Conservation (phyloP, 2,113 vertebrate species). For the Arvicanthis niloticus region DNA sequence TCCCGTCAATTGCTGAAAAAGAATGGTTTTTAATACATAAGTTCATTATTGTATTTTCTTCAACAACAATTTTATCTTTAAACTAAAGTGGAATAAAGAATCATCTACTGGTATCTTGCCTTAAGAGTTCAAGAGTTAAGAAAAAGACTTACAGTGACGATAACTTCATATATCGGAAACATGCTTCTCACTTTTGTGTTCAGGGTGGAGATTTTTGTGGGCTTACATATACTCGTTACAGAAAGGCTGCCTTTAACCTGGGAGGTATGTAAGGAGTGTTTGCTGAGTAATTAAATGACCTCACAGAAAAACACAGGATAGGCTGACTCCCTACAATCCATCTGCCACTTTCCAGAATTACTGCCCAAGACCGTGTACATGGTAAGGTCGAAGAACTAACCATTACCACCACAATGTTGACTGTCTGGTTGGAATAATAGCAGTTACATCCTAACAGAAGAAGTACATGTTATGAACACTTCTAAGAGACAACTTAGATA, state of each 20-base stretch:
- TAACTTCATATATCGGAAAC: background rate
- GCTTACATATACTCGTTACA: background rate
- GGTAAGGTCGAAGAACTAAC: background rate
- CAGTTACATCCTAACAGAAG: background rate
- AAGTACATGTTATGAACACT: background rate
- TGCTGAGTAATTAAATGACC: conserved; percentile 8
- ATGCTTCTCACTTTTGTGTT: conserved; percentile 22
- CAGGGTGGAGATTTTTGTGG: background rate
- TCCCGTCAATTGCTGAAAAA: background rate
- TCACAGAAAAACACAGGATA: conserved; percentile 29
- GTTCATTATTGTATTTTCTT: conserved; percentile 10
- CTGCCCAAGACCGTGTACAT: background rate
- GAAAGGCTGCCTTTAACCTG: background rate
- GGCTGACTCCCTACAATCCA: background rate
- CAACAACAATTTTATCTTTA: conserved; percentile 35
- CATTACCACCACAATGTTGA: background rate
- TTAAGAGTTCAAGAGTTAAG: conserved; percentile 55
- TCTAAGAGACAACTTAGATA: conserved; percentile 36
- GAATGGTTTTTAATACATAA: conserved; percentile 10
- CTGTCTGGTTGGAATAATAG: conserved; percentile 5
- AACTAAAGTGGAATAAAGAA: conserved; percentile 47
- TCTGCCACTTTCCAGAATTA: conserved; percentile 19
- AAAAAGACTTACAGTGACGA: conserved; percentile 20
- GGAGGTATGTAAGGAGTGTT: background rate
- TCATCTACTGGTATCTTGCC: conserved; percentile 13